Evolutionary conservation across 1,140 invertebrate species (phyloP), one percentile per base, ranked within the genome.

Genomic region (Drosophila murphyi): DNA sequence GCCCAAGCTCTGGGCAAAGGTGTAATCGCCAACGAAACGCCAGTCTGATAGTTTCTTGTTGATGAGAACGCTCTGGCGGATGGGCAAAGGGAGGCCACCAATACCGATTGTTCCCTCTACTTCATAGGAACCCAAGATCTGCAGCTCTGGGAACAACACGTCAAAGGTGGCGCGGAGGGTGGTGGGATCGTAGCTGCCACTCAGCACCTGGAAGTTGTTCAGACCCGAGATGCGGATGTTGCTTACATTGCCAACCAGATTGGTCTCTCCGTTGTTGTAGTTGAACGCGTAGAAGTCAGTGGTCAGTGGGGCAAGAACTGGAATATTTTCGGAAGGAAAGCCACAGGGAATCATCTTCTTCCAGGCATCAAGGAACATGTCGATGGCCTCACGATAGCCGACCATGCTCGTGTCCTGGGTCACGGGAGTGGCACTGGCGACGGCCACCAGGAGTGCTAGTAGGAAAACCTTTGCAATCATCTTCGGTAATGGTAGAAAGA

Each of bases 281-380:
- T 71, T 29, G 35, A 70, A 80, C 54, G 47, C 7, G 12, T 61
- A 43, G 34, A 78, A 80, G 10, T 79, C 59, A 8, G 20, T 67
- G 12, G 50, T 51, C 2, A 74, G 2, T 0, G 82, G 85, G 1
- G 81, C 81, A 64, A 90, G 5, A 0, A 62, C 52, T 4, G 86
- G 86, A 3, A 90, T 65, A 3, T 70, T 57, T 0, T 72, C 39
- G 5, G 65, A 34, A 28, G 76, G 29, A 54, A 69, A 89, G 39
- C 86, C 81, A 28, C 86, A 90, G 6, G 86, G 86, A 51, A 85
- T 77, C 8, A 89, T 82, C n/a, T 60, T 63, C 52, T 75, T 73
- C 37, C 88, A 89, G 7, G 86, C 80, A 4, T 60, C 1, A 2
- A 77, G 28, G 47, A 75, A 85, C 60, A 60, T 74, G 5, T 51